Evolutionary conservation across 2,113 vertebrate genomes (phyloP).

Genomic region (Hucho hucho): DNA sequence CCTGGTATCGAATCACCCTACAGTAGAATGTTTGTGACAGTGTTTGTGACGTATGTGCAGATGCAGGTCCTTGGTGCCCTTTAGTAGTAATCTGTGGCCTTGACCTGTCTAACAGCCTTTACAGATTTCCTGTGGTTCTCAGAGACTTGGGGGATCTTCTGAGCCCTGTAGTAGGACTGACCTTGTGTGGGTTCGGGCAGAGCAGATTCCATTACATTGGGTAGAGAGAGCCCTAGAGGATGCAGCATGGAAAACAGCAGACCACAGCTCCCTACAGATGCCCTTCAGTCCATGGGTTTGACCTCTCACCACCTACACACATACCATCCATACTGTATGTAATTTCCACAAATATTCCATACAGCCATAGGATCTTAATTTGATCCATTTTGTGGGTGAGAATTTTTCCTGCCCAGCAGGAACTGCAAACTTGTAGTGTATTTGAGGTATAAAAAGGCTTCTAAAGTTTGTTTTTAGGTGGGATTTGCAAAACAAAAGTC

Average conservation of each 20-base stretch:
- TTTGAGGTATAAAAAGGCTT: too few species aligned
- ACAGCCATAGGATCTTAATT: neutral
- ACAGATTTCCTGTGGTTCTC: slow-evolving; percentile 21
- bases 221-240: slow-evolving; percentile 17
- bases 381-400: too few species aligned
- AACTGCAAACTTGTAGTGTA: too few species aligned
- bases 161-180: slow-evolving; percentile 23
- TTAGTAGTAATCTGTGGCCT: slow-evolving; percentile 27
- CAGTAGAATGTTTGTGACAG: too few species aligned
- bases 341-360: neutral
- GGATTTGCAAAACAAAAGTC: too few species aligned
- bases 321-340: neutral
- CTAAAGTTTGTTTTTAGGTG: too few species aligned
- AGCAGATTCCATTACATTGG: slow-evolving; percentile 31
- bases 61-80: neutral
- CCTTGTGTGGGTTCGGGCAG: slow-evolving; percentile 30
- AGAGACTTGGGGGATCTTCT: slow-evolving; percentile 1
- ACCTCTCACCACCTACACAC: slow-evolving; percentile 8
- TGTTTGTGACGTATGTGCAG: slow-evolving; percentile 6
- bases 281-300: neutral
- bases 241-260: slow-evolving; percentile 1
- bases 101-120: neutral
- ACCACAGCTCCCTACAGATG: neutral
- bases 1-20: too few species aligned
- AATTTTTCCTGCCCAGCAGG: too few species aligned